A percentile compares a stretch with the other conserved stretches of the same genome.
Evolutionary conservation across 2,113 vertebrate species (phyloP).

Genomic region (Platichthys flesus): DNA sequence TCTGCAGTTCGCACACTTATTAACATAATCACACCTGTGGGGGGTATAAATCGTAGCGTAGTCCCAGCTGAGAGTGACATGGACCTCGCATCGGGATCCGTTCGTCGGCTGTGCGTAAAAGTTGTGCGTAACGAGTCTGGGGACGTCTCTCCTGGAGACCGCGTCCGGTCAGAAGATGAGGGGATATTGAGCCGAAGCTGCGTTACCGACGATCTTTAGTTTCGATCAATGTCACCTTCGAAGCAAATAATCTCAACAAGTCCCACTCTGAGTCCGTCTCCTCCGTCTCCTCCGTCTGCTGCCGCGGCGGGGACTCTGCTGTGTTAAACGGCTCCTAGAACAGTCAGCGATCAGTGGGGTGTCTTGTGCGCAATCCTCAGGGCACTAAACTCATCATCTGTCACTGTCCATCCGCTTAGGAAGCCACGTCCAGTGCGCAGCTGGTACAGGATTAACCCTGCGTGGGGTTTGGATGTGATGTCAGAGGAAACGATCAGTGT

Average conservation of each 20-base stretch:
- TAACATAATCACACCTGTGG: constrained; percentile 64
- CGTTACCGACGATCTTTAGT: background rate
- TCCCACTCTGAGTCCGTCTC: constrained; percentile 29
- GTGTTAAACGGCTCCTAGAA: constrained; percentile 63
- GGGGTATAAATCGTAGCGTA: constrained; percentile 8
- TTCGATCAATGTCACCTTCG: constrained; percentile 2
- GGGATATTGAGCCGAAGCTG: background rate
- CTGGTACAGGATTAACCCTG: constrained; percentile 68
- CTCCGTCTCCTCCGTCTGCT: constrained; percentile 37
- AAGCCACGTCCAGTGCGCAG: constrained; percentile 57
- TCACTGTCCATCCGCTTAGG: constrained; percentile 73
- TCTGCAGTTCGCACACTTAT: constrained; percentile 33
- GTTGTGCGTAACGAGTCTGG: constrained; percentile 67
- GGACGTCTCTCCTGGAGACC: constrained; percentile 5
- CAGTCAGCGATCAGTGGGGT: constrained; percentile 57
- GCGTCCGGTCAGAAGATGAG: background rate
- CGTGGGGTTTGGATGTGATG: constrained; percentile 42
- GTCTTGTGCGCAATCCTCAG: constrained; percentile 72
- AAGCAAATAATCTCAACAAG: constrained; percentile 28
- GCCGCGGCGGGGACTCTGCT: constrained; percentile 41
- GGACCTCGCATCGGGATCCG: constrained; percentile 34
- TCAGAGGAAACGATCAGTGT: constrained; percentile 35
- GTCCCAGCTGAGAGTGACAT: constrained; percentile 22
- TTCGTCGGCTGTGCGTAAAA: constrained; percentile 68
- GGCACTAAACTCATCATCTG: constrained; percentile 75